Evolutionary conservation across 2,113 vertebrate species (phyloP), one percentile per base, ranked within the genome.

Genomic region (Zosterops lateralis): DNA sequence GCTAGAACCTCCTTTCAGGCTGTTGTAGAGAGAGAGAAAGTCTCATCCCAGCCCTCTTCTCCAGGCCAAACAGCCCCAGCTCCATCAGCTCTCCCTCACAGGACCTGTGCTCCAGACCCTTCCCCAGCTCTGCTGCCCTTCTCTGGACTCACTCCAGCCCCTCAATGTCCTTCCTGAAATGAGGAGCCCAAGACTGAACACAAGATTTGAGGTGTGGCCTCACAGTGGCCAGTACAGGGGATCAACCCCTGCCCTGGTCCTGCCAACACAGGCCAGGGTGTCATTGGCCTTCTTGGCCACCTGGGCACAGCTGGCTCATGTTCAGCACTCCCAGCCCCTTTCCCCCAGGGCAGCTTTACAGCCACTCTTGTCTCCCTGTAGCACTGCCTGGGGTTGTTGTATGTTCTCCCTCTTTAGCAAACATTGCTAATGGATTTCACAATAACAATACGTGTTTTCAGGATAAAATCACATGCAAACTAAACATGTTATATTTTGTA

Each of bases 351-450:
- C 44, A 53, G 4, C 3, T 77, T 53, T 83, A 18, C 65, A 65
- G 44, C 5, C 29, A 9, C 34, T 47, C 18, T 20, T 28, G 17
- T 21, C 34, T 28, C 28, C 13, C 53, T 48, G 34, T 56, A 60
- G 21, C 9, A 3, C 18, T 54, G 15, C 18, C 9, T 15, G 34
- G 22, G 13, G 6, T 29, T 56, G 31, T 10, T 80, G 34, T n/a
- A 71, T 57, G 26, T 83, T 66, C 73, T 72, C 80, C 77, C 65
- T 95, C 87, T 82, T 93, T 40, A 91, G 81, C 87, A 95, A 94
- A 70, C 36, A 93, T 70, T 84, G 56, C 40, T 79, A 87, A 92
- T 53, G 34, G 60, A 96, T 96, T 97, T 97, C 93, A 90, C 84
- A 96, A 89, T 58, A 95, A 70, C 36, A 94, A 96, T 32, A 92